Base-by-base conservation (phyloP, 2,888 invertebrate species). In the Synergus itoensis region DNA sequence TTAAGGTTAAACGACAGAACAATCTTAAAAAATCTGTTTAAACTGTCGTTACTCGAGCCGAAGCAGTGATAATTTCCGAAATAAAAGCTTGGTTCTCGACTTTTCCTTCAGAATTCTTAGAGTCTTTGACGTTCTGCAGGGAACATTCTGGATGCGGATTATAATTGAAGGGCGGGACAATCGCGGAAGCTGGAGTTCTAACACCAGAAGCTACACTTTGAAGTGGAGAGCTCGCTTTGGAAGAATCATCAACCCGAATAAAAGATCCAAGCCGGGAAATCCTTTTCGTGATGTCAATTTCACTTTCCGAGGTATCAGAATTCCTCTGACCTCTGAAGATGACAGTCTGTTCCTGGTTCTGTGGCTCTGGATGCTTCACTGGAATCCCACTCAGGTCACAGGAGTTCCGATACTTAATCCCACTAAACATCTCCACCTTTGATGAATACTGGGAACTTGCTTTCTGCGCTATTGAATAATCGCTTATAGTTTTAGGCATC, bases 231-330 rank as follows among this genome's bases (percentile, higher is more conserved):
- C 28, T 62, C 14, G 14, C 28, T 62, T 62, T 62, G 7, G 41
- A 80, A 43, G 48, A 80, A 77, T 14, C 86, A 76, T 93, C 93
- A 75, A 93, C 92, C 41, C 92, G 88, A 73, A 93, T 92, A 83
- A 93, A 94, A 9, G 94, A 93, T n/a, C 93, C 93, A 77, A 93
- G 90, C 40, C 93, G 92, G 9, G 93, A 93, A 80, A 93, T 87
- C 73, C 93, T 89, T 84, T 93, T 93, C 12, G 91, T 87, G 7
- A 89, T 84, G 76, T 92, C 91, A 28, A 85, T 87, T 48, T 73
- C 69, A 18, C 43, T 18, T n/a, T 91, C 91, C 14, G 78, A 76
- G 1, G 11, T 8, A 11, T 82, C 84, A 16, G 81, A 81, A 43
- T 82, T 87, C 14, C 86, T 85, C 62, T 88, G 87, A 65, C 89